Evolutionary conservation across 1,140 invertebrate species (phyloP).

Genomic region (Planococcus citri): DNA sequence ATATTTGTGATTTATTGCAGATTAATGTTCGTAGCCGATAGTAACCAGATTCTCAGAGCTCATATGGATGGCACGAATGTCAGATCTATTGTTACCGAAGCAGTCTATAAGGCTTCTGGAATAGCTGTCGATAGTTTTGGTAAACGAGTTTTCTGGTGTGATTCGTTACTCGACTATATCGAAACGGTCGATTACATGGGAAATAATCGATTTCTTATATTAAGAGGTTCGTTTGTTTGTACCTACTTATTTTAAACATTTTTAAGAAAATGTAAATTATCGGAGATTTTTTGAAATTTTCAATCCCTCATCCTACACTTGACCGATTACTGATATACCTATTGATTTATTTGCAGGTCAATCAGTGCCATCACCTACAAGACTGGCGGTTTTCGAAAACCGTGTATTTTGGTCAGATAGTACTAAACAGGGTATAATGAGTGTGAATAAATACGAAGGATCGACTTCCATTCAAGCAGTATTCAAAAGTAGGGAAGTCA

Average conservation of each 20-base stretch:
- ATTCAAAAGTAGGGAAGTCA: slow-evolving; percentile 62
- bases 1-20: no score
- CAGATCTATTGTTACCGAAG: slow-evolving; percentile 71
- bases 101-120: slow-evolving; percentile 78
- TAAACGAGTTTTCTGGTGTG: slow-evolving; percentile 88
- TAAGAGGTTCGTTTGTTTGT: slow-evolving; percentile 45
- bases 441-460: slow-evolving; percentile 77
- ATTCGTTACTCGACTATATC: slow-evolving; percentile 90
- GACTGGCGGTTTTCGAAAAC: slow-evolving; percentile 79
- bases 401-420: slow-evolving; percentile 89
- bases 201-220: slow-evolving; percentile 56
- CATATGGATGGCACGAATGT: slow-evolving; percentile 83
- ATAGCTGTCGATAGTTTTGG: slow-evolving; percentile 75
- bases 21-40: slow-evolving; percentile 84
- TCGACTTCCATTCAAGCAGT: slow-evolving; percentile 60
- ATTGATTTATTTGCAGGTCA: slow-evolving; percentile 43
- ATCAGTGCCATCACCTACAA: slow-evolving; percentile 71
- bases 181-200: slow-evolving; percentile 95
- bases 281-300: no score
- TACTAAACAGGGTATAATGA: slow-evolving; percentile 87
- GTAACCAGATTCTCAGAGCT: slow-evolving; percentile 70
- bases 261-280: no score
- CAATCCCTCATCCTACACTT: no score
- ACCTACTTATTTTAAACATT: neutral
- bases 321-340: no score